Evolutionary conservation across 2,113 vertebrate genomes (phyloP).

Genomic region (Spilogale gracilis): DNA sequence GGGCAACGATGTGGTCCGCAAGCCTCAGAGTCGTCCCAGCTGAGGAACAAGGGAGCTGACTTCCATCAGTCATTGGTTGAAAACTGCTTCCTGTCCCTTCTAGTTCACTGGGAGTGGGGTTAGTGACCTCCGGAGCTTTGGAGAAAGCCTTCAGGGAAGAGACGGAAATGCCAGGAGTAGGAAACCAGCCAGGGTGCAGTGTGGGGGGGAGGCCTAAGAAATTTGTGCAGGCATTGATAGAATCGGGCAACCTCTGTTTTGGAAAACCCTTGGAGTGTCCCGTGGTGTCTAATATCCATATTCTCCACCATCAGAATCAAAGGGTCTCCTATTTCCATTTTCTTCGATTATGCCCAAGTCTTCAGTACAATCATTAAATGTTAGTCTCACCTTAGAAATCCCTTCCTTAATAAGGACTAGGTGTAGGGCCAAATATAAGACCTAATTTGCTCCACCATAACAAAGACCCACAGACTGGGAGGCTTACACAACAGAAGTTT

Average conservation of each 20-base stretch:
- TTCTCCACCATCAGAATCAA: background rate
- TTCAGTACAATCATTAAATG: background rate
- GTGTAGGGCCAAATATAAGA: background rate
- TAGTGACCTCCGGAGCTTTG: background rate
- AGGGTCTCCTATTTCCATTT: background rate
- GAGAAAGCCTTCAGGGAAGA: background rate
- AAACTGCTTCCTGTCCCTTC: background rate
- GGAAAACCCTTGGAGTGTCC: background rate
- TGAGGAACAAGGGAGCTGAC: background rate
- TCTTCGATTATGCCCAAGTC: background rate
- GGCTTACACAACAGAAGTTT: background rate
- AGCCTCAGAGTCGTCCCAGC: background rate
- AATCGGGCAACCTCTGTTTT: fast-evolving
- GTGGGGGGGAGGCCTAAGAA: background rate
- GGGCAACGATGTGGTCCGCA: background rate
- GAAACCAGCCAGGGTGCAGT: background rate
- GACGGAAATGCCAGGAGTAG: background rate
- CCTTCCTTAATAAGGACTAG: background rate
- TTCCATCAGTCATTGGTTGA: background rate
- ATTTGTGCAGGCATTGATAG: background rate
- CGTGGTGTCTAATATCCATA: background rate
- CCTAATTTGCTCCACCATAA: background rate
- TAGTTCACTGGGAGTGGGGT: background rate
- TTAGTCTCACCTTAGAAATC: background rate
- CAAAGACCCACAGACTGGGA: background rate